These are phyloP conservation scores for Clarias gariepinus DNA, from an alignment of 2,113 vertebrate species.

Conservation along the genomic window DNA sequence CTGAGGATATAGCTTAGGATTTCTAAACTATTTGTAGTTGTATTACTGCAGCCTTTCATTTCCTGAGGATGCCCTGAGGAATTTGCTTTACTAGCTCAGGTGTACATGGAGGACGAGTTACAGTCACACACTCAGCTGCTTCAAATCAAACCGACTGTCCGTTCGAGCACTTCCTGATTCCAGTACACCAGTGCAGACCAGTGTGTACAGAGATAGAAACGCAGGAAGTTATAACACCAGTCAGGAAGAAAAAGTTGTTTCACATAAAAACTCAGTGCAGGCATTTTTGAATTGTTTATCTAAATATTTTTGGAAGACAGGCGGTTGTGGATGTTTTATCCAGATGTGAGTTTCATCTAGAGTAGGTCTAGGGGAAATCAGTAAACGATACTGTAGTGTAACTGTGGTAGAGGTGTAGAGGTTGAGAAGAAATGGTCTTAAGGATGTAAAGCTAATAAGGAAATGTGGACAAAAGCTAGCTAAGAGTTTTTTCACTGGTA, in stretches of 20 bases:
- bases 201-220: neutral
- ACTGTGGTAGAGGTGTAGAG: neutral
- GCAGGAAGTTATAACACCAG: neutral
- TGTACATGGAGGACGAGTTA: neutral
- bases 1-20: neutral
- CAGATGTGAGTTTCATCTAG: neutral
- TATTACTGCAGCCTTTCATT: neutral
- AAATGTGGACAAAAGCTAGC: neutral
- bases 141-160: neutral
- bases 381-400: too few species aligned
- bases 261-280: neutral
- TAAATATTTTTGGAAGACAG: neutral
- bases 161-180: neutral
- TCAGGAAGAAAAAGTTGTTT: neutral
- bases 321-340: neutral
- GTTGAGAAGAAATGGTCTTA: neutral
- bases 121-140: neutral
- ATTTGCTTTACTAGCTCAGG: neutral
- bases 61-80: neutral
- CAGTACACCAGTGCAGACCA: neutral
- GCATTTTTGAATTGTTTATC: neutral
- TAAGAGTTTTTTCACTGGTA: neutral
- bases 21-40: conserved; percentile 1
- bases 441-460: neutral
- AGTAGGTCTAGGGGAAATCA: neutral